Percentiles rank a stretch among this genome's conserved stretches.
Conservation (phyloP, 1,140 invertebrate species). For the Ladona fulva region DNA sequence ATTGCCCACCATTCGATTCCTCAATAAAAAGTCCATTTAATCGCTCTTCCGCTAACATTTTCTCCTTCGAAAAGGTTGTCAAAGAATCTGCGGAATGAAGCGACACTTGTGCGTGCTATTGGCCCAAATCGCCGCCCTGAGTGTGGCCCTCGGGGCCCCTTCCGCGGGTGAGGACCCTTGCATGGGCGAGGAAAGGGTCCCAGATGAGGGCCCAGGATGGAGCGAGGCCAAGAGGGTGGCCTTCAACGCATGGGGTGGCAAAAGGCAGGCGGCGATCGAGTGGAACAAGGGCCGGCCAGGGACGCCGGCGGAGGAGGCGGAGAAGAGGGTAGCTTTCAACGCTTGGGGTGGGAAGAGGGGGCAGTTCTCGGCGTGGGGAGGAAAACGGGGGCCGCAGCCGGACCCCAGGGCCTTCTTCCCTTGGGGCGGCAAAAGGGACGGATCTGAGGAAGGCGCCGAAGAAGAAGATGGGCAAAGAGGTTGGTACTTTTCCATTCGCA, state of each 20-base stretch:
- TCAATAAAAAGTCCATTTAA: too few species aligned
- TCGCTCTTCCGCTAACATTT: too few species aligned
- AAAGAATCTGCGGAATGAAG: neutral
- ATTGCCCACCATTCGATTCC: too few species aligned
- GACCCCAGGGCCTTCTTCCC: neutral
- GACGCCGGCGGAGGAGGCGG: neutral
- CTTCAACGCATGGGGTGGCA: neutral
- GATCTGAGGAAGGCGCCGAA: neutral
- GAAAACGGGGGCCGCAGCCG: neutral
- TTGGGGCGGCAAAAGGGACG: neutral
- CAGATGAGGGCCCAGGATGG: neutral
- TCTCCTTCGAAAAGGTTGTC: too few species aligned
- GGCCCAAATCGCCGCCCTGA: neutral
- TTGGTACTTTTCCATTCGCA: too few species aligned
- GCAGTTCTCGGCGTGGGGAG: neutral
- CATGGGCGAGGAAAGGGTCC: neutral
- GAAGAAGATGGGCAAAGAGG: neutral
- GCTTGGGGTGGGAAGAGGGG: neutral
- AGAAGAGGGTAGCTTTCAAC: neutral
- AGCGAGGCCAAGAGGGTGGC: neutral
- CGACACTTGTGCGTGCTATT: neutral
- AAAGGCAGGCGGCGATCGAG: neutral
- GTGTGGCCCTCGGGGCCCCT: neutral
- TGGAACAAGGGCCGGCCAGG: neutral
- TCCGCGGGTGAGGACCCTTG: neutral